phyloP scores from a whole-genome alignment of 2,113 vertebrate genomes.

The Motacilla alba region DNA sequence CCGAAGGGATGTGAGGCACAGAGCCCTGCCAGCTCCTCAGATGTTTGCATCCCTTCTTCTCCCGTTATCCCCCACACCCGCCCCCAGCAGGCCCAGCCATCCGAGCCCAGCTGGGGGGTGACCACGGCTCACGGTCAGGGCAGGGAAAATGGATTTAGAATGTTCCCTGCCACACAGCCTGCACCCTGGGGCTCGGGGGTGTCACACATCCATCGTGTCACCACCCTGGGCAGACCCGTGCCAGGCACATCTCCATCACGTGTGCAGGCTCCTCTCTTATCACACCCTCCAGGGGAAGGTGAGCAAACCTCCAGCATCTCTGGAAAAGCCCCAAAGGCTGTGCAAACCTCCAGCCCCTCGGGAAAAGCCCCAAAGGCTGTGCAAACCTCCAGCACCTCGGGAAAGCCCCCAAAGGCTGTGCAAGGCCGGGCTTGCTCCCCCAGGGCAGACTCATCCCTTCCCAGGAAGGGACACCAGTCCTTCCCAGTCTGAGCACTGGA shows the following conservation, averaged over 20 bases:
- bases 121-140: neutral
- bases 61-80: accelerated
- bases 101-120: neutral
- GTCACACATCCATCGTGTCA: neutral
- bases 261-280: accelerated
- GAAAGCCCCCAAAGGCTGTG: neutral
- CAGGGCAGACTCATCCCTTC: neutral
- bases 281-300: neutral
- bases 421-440: neutral
- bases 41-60: neutral
- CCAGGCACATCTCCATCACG: neutral
- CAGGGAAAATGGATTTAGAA: accelerated
- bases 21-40: neutral
- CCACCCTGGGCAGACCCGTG: accelerated
- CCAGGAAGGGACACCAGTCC: neutral
- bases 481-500: neutral
- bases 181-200: neutral
- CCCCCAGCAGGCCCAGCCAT: neutral
- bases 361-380: neutral
- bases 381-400: neutral
- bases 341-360: neutral
- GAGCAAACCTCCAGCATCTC: neutral
- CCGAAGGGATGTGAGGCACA: neutral
- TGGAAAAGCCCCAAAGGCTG: neutral
- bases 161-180: neutral